phyloP scores from a whole-genome alignment of 2,888 invertebrate genomes.

The Caenorhabditis sulstoni region DNA sequence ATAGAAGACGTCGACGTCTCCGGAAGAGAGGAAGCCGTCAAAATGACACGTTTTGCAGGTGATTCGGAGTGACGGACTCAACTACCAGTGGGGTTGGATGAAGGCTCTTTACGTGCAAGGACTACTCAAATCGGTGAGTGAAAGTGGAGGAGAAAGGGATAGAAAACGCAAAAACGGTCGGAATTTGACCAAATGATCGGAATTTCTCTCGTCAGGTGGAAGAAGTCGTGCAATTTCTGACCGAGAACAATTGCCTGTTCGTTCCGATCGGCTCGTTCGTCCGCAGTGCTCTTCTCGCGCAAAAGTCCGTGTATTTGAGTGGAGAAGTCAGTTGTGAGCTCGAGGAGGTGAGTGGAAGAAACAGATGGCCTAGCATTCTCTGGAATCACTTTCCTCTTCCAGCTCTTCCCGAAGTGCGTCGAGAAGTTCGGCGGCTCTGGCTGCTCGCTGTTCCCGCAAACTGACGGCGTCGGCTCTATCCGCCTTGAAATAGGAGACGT shows the following conservation, averaged over 20 bases:
- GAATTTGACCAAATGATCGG: too few relatives aligned
- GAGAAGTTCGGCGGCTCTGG: slow-evolving; percentile 30
- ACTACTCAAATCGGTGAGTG: slow-evolving; percentile 25
- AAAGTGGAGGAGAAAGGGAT: too few relatives aligned
- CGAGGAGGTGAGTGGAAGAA: slow-evolving; percentile 12
- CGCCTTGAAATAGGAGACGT: slow-evolving; percentile 67
- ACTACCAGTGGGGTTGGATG: slow-evolving; percentile 67
- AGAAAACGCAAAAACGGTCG: too few relatives aligned
- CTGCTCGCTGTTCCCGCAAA: slow-evolving; percentile 62
- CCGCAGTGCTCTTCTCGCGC: slow-evolving; percentile 24
- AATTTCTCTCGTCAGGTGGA: too few relatives aligned
- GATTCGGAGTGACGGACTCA: slow-evolving; percentile 49
- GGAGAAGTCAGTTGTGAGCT: slow-evolving; percentile 62
- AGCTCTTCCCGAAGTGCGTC: slow-evolving; percentile 59
- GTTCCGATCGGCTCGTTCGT: slow-evolving; percentile 52
- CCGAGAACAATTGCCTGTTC: slow-evolving; percentile 36
- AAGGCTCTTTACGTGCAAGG: slow-evolving; percentile 57
- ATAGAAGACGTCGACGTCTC: too few relatives aligned
- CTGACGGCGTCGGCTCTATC: slow-evolving; percentile 33
- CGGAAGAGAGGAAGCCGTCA: neutral
- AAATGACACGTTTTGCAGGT: slow-evolving; percentile 46
- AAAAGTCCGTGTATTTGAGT: slow-evolving; percentile 41
- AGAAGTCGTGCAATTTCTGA: slow-evolving; percentile 36
- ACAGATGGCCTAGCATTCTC: too few relatives aligned
- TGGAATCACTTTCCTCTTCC: neutral